Evolutionary conservation across 2,888 invertebrate species (phyloP), one percentile per base, ranked within the genome.

Genomic region (Caenorhabditis afra): DNA sequence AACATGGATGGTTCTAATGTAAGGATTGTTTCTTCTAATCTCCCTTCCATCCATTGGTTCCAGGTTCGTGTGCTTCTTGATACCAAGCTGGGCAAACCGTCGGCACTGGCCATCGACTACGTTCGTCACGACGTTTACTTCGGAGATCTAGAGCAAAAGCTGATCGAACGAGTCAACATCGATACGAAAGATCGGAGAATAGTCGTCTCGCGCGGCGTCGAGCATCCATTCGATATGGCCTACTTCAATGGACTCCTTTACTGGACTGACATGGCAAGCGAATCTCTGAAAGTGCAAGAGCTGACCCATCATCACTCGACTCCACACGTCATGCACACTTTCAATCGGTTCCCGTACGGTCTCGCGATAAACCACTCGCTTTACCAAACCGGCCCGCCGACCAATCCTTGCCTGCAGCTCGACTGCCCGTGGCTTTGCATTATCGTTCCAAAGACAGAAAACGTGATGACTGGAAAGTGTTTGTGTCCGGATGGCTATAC

Each of bases 1-100:
- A 96, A 96, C 61, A 95, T 97, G 96, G 96, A 97, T 91, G 97
- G 97, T 35, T 94, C 94, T 11, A 94, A 96, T 91, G 93, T 70
- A 39, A 22, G n/a, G 50, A n/a, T 11, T 8, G 37, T 18, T 14
- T 35, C 1, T 3, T 35, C 2, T 47, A 29, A 45, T 58, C 11
- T 16, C 14, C 1, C 7, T 18, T 0, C 3, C n/a, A 20, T 45
- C 23, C n/a, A 45, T 12, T 4, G 11, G 18, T 78, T 81, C 29
- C 23, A 84, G 84, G 50, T 78, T 14, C 61, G 64, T 14, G 45
- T 77, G 16, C 55, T 86, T 41, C 49, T 85, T 16, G 83, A 87
- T 35, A 68, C 62, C 57, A 86, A 86, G 68, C 49, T 87, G 45
- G 81, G 57, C 1, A 16, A 50, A 44, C 87, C 87, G 3, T 59